Percentiles rank a stretch among this genome's conserved stretches.
Conservation (phyloP, 2,113 vertebrate species). For the Phyllostomus hastatus region DNA sequence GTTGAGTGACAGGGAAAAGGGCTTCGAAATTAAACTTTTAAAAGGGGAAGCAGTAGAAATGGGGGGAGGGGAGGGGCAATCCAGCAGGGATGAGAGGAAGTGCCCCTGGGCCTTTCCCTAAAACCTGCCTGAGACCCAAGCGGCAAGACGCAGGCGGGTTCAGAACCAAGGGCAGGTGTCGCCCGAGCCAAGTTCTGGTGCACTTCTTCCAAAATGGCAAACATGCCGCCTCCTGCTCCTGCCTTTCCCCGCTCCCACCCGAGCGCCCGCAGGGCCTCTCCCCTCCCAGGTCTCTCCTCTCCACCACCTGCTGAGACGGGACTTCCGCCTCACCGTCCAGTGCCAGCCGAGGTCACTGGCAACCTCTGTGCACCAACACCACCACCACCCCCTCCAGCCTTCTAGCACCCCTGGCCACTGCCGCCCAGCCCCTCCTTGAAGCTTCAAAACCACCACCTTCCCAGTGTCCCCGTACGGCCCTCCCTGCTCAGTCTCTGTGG, state of each 20-base stretch:
- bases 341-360: not conserved
- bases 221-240: not conserved
- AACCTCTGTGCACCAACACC: not conserved
- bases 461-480: not conserved
- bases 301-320: too few species aligned
- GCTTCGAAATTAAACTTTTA: too few species aligned
- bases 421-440: not conserved
- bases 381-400: not conserved
- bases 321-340: rapidly evolving
- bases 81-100: rapidly evolving
- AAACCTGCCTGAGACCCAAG: not conserved
- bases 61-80: rapidly evolving
- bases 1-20: not conserved
- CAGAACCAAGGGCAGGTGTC: too few species aligned
- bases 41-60: not conserved
- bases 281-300: not conserved
- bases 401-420: not conserved
- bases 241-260: too few species aligned
- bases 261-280: not conserved
- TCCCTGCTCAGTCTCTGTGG: too few species aligned
- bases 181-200: not conserved
- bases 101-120: not conserved
- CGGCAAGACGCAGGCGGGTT: rapidly evolving
- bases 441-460: not conserved
- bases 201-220: not conserved